These are phyloP conservation scores for Morpho deidamia DNA, from an alignment of 2,888 invertebrate species.

Conservation along the genomic window DNA sequence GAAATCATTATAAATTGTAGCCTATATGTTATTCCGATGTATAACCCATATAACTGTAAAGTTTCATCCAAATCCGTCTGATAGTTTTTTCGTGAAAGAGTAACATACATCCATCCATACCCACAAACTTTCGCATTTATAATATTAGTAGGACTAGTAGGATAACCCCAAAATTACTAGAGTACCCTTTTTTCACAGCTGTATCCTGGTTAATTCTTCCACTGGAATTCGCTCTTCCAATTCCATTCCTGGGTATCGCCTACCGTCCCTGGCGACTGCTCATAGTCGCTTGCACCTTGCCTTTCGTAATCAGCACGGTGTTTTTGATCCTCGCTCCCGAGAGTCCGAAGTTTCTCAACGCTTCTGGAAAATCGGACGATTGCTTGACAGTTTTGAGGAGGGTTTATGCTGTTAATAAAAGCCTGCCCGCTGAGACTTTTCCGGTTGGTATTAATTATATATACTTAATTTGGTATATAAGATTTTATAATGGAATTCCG, in stretches of 20 bases:
- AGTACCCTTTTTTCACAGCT: constrained; percentile 52
- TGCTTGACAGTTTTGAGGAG: constrained; percentile 71
- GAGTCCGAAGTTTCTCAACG: constrained; percentile 87
- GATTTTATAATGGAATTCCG: no score
- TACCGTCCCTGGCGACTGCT: constrained; percentile 88
- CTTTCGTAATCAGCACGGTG: constrained; percentile 80
- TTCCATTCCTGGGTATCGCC: constrained; percentile 67
- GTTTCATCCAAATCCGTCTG: no score
- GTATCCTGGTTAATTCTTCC: constrained; percentile 85
- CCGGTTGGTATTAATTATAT: constrained; percentile 41
- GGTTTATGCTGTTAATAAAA: constrained; percentile 55
- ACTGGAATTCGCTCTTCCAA: constrained; percentile 58
- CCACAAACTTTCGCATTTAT: no score
- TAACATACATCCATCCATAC: no score
- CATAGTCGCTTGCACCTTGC: constrained; percentile 80
- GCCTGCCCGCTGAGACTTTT: constrained; percentile 44
- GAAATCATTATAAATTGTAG: no score
- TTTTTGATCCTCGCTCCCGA: constrained; percentile 82
- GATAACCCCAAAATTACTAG: no score
- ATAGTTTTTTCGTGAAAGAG: no score
- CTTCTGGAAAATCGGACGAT: constrained; percentile 77
- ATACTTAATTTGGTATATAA: not conserved
- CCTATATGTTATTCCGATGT: no score
- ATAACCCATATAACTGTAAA: no score
- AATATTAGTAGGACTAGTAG: no score